Evolutionary conservation across 2,113 vertebrate species (phyloP), one percentile per base, ranked within the genome.

Genomic region (Carettochelys insculpta): DNA sequence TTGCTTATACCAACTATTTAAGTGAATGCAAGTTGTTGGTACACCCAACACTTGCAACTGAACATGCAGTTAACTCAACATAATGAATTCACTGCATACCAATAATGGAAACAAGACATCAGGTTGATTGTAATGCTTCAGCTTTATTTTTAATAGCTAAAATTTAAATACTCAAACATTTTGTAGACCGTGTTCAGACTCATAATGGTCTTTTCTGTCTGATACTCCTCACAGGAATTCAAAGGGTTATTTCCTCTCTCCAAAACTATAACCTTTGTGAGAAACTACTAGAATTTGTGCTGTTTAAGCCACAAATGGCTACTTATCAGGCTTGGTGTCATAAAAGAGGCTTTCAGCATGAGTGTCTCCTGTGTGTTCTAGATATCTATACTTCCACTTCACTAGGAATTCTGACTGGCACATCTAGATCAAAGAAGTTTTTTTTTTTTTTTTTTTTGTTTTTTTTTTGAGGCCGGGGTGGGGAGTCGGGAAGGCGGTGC

Each of bases 51-150:
- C 93, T 85, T 91, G 85, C 75, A 65, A 92, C 89, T 88, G 41
- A 76, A 82, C 79, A 82, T 25, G 3, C 79, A 93, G 86, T 91
- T 90, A 94, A 85, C 90, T 90, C 43, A 7, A 31, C 83, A 17
- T 94, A 95, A 94, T 94, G 92, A 88, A 79, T 65, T 93, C 94
- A 87, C 73, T 53, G 29, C 24, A 85, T 90, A 80, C 88, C 92
- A 91, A 3, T 8, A 77, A 88, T 92, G 50, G 85, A 93, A 90
- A 29, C 52, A 47, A 92, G 47, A 85, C 16, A 85, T 90, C n/a
- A 77, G 79, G 61, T 86, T 77, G 14, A 14, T 84, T 80, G 8
- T 12, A 29, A 0, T 79, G 75, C 83, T 91, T 83, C 79, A 65
- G 4, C 68, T 87, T 88, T 85, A 38, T 48, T 94, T 94, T 89